Evolutionary conservation across 2,113 vertebrate genomes (phyloP).

Genomic region (Dendrocopos noguchii): DNA sequence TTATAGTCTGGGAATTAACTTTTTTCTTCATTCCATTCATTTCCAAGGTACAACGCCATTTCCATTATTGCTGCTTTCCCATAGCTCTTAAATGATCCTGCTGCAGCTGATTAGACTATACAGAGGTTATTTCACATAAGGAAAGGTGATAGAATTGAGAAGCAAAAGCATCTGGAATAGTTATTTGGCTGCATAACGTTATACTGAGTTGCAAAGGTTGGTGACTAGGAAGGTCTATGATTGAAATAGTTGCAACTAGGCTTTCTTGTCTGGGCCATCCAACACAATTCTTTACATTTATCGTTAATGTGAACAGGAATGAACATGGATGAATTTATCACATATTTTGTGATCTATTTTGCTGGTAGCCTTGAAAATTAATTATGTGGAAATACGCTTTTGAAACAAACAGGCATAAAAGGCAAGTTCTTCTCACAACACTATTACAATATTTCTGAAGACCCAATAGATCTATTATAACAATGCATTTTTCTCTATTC

Average conservation of each 20-base stretch:
- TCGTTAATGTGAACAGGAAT: background rate
- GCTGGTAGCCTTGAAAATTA: background rate
- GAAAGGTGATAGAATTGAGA: background rate
- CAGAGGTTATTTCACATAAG: background rate
- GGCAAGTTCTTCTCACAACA: background rate
- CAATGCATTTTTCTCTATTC: background rate
- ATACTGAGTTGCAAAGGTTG: background rate
- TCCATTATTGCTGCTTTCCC: background rate
- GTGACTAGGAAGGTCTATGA: background rate
- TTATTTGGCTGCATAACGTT: background rate
- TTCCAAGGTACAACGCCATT: background rate
- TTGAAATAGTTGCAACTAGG: background rate
- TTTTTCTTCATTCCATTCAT: background rate
- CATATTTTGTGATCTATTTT: background rate
- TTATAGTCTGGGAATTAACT: background rate
- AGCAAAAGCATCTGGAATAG: background rate
- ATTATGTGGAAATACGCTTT: background rate
- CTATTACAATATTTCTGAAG: background rate
- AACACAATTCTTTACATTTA: background rate
- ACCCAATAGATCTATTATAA: background rate
- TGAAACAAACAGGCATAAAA: background rate
- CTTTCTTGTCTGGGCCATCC: background rate
- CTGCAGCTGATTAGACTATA: background rate
- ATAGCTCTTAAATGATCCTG: background rate
- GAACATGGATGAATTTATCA: background rate